These are phyloP conservation scores for Heliconius melpomene DNA, from an alignment of 1,140 invertebrate genomes.

Conservation along the genomic window DNA sequence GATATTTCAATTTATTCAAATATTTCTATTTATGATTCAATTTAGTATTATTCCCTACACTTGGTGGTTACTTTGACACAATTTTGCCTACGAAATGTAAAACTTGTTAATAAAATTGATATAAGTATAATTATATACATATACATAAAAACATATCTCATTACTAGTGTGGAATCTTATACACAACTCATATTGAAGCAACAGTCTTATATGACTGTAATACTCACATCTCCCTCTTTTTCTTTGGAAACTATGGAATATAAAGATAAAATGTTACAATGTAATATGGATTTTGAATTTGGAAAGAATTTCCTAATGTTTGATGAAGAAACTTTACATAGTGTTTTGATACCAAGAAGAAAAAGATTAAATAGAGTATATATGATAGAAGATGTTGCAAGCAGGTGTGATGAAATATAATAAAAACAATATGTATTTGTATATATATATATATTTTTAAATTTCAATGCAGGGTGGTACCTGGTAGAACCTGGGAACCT, in stretches of 20 bases:
- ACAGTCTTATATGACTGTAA: slow-evolving; percentile 51
- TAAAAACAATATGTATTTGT: background rate
- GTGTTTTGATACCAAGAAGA: slow-evolving; percentile 51
- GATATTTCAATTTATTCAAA: too few relatives aligned
- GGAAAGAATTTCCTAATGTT: slow-evolving; percentile 68
- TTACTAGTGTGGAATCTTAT: slow-evolving; percentile 54
- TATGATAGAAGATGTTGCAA: slow-evolving; percentile 66
- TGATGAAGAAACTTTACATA: slow-evolving; percentile 54
- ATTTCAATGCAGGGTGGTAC: too few relatives aligned
- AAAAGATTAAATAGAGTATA: slow-evolving; percentile 53
- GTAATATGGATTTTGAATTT: slow-evolving; percentile 62
- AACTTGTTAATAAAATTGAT: too few relatives aligned
- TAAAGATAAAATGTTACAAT: slow-evolving; percentile 60
- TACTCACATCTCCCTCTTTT: slow-evolving; percentile 44
- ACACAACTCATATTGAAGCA: slow-evolving; percentile 53
- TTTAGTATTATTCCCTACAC: too few relatives aligned
- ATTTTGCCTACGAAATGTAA: too few relatives aligned
- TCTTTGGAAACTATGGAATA: slow-evolving; percentile 44
- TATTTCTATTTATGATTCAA: too few relatives aligned
- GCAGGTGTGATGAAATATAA: slow-evolving; percentile 51
- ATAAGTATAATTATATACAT: background rate
- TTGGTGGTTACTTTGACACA: too few relatives aligned
- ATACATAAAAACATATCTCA: background rate
- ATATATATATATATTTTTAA: background rate
- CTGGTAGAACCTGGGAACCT: too few relatives aligned